Evolutionary conservation across 2,113 vertebrate genomes (phyloP).

Genomic region (Desmodus rotundus): DNA sequence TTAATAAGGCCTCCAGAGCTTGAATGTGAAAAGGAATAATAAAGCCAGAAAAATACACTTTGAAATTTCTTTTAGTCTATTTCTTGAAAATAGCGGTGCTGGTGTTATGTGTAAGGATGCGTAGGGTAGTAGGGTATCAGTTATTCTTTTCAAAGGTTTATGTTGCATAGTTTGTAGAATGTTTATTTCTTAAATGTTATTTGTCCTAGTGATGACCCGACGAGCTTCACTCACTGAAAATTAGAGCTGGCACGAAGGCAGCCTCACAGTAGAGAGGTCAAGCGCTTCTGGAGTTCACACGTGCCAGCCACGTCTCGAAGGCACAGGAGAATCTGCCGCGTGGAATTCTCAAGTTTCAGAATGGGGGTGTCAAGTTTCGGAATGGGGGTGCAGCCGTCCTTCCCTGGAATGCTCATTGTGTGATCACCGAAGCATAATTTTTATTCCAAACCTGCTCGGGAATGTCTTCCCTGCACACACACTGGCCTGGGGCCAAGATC

Average conservation of each 20-base stretch:
- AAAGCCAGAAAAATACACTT: neutral
- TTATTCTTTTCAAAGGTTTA: neutral
- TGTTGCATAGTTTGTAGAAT: neutral
- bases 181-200: neutral
- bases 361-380: slow-evolving; percentile 3
- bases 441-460: neutral
- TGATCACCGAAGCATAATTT: neutral
- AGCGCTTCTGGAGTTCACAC: neutral
- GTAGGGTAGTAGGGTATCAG: neutral
- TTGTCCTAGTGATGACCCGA: neutral
- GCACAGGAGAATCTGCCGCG: neutral
- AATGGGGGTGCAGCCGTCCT: neutral
- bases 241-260: neutral
- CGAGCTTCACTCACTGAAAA: slow-evolving; percentile 4
- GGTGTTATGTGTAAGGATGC: neutral
- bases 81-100: neutral
- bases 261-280: neutral
- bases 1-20: neutral
- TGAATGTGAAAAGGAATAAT: neutral
- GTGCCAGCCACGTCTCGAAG: neutral
- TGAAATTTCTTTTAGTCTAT: neutral
- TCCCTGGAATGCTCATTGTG: neutral
- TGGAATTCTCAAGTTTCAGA: slow-evolving; percentile 24
- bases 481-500: neutral
- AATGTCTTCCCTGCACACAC: neutral